A percentile compares a stretch with the other conserved stretches of the same genome.
Conservation (phyloP, 2,797 vertebrate species). For the Acanthis flammea region DNA sequence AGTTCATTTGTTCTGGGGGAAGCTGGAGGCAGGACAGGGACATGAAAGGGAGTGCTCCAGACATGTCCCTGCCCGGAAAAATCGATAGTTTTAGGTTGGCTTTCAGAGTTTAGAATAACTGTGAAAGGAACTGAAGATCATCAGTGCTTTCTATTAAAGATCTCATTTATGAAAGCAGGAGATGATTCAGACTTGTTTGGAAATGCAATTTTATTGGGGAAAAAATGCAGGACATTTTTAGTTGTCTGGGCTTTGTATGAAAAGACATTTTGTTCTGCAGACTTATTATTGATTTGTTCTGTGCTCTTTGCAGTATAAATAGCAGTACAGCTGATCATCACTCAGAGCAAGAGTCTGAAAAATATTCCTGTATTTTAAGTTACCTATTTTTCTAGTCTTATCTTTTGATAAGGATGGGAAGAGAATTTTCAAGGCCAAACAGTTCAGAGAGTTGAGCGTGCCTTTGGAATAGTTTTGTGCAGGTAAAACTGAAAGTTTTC, state of each 20-base stretch:
- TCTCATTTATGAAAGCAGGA: constrained; percentile 2
- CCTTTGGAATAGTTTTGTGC: not conserved
- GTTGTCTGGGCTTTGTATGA: constrained; percentile 24
- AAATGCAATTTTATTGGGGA: not conserved
- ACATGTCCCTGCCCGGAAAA: not conserved
- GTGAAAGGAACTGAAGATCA: constrained; percentile 17
- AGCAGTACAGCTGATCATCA: not conserved
- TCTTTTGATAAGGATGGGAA: not conserved
- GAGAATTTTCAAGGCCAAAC: not conserved
- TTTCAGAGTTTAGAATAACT: constrained; percentile 17
- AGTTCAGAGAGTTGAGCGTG: not conserved
- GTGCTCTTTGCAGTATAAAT: not conserved
- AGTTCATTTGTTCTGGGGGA: not conserved
- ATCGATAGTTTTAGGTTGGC: not conserved
- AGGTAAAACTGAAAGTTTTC: not conserved
- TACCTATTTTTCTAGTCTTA: not conserved
- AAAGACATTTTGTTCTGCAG: constrained; percentile 39
- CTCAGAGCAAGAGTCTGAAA: not conserved
- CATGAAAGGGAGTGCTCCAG: not conserved
- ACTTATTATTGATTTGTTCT: not conserved
- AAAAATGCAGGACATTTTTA: constrained; percentile 29
- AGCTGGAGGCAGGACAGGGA: not conserved
- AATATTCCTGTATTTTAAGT: not conserved
- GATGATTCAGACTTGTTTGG: constrained; percentile 49
- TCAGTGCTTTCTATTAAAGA: not conserved